phyloP scores from a whole-genome alignment of 2,797 vertebrate genomes.

The Gephyroberyx darwinii region DNA sequence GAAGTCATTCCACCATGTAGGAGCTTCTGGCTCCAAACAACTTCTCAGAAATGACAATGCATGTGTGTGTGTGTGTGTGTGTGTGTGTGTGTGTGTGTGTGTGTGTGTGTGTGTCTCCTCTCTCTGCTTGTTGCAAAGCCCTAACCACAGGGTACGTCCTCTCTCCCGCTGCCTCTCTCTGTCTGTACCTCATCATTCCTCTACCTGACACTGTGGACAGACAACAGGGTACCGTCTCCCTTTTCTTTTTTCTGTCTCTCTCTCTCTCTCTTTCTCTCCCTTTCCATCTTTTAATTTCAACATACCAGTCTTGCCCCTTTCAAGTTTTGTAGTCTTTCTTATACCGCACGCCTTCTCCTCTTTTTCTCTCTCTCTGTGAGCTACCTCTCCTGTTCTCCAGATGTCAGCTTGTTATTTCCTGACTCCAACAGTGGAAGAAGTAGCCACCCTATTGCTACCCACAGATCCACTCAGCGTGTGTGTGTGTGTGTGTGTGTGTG shows the following conservation, averaged over 20 bases:
- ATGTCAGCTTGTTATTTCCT: constrained; percentile 59
- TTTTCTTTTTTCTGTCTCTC: constrained; percentile 10
- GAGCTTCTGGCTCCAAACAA: constrained; percentile 57
- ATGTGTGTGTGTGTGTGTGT: not conserved
- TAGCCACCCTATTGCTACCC: constrained; percentile 30
- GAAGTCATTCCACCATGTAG: constrained; percentile 56
- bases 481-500: not conserved
- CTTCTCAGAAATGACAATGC: constrained; percentile 47
- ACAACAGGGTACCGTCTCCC: constrained; percentile 5
- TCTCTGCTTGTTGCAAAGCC: constrained; percentile 51
- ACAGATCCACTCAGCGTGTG: constrained; percentile 21
- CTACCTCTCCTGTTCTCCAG: constrained; percentile 42
- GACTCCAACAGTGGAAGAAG: constrained; percentile 40
- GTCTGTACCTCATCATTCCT: constrained; percentile 46
- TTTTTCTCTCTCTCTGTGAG: constrained; percentile 26
- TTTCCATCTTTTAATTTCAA: no score
- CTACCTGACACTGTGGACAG: constrained; percentile 19
- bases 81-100: constrained; percentile 13
- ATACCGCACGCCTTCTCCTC: not conserved
- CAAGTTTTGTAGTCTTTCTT: no score
- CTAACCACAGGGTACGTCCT: constrained; percentile 55
- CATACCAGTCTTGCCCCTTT: no score
- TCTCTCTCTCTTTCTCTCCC: not conserved
- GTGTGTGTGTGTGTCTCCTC: constrained; percentile 12
- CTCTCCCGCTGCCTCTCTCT: constrained; percentile 38